Percentiles rank a stretch among this genome's conserved stretches.
phyloP scores from a whole-genome alignment of 2,888 invertebrate species.

The Rhaphigaster nebulosa region DNA sequence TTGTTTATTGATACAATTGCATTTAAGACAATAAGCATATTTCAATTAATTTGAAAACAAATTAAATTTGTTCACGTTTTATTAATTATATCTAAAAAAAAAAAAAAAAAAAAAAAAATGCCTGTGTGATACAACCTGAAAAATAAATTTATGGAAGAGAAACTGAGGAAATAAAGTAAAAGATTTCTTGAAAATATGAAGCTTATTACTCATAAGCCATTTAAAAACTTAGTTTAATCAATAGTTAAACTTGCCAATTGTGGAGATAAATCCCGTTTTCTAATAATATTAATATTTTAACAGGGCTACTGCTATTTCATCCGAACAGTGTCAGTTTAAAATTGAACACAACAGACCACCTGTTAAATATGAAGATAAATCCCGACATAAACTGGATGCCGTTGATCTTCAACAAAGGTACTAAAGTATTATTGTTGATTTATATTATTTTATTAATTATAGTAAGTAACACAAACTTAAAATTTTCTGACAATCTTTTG shows the following conservation, averaged over 20 bases:
- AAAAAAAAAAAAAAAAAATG: too few relatives aligned
- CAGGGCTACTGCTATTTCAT: constrained; percentile 43
- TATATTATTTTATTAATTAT: background rate
- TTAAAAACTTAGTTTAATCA: background rate
- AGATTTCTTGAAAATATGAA: too few relatives aligned
- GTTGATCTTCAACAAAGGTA: background rate
- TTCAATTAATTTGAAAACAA: too few relatives aligned
- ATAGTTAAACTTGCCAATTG: background rate
- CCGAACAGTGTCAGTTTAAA: background rate
- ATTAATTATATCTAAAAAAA: too few relatives aligned
- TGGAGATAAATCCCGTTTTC: background rate
- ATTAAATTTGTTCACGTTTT: too few relatives aligned
- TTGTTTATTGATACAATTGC: too few relatives aligned
- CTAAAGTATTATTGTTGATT: background rate
- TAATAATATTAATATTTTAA: background rate
- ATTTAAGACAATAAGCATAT: too few relatives aligned
- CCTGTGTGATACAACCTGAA: too few relatives aligned
- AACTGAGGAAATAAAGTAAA: too few relatives aligned
- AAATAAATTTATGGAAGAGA: too few relatives aligned
- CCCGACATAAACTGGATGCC: background rate
- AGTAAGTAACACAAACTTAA: background rate
- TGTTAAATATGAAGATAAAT: constrained; percentile 17
- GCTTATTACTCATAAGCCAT: too few relatives aligned
- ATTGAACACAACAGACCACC: constrained; percentile 37
- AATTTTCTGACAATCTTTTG: background rate